Base-by-base conservation (phyloP, 2,113 vertebrate genomes). In the Tychaedon coryphoeus region DNA sequence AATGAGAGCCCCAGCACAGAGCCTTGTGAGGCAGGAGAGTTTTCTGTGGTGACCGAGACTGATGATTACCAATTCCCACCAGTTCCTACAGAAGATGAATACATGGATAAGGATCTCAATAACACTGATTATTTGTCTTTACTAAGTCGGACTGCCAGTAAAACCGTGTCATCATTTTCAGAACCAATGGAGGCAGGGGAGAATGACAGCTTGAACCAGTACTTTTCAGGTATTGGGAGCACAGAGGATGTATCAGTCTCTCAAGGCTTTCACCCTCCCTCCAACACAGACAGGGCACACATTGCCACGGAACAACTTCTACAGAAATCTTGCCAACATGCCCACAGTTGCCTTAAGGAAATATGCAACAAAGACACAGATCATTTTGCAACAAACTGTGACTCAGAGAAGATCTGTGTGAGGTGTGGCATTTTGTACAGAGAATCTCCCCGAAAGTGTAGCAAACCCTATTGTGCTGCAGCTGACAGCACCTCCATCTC, bases 151-250 rank as follows among this genome's bases (percentile, higher is more conserved):
- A 89, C 96, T 34, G 94, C 93, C 57, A 95, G 97, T 77, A 97
- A 97, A 73, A 96, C 98, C 0, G 6, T 95, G 43, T 91, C 98
- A 1, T 98, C 98, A 2, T 96, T 99, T 89, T 97, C 96, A 1
- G 98, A 99, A 92, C 99, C 99, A 1, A 74, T 99, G 96, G 98
- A 99, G 92, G 97, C 99, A 8, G 99, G 99, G 28, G 99, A 99
- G 91, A 99, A 99, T 5, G 99, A 99, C 93, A 99, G 99, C 77
- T 97, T 99, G 75, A 99, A 98, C 96, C 98, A 99, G 94, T 98
- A 98, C 66, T 99, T 99, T 92, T 96, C 97, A 2, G 98, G 98
- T 34, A 96, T 95, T 0, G 98, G 96, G 31, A 97, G 91, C 87
- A 33, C 73, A 54, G 86, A 72, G 34, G 97, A 98, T 3, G 2